Evolutionary conservation across 2,113 vertebrate genomes (phyloP).

Genomic region (Actenoides hombroni): DNA sequence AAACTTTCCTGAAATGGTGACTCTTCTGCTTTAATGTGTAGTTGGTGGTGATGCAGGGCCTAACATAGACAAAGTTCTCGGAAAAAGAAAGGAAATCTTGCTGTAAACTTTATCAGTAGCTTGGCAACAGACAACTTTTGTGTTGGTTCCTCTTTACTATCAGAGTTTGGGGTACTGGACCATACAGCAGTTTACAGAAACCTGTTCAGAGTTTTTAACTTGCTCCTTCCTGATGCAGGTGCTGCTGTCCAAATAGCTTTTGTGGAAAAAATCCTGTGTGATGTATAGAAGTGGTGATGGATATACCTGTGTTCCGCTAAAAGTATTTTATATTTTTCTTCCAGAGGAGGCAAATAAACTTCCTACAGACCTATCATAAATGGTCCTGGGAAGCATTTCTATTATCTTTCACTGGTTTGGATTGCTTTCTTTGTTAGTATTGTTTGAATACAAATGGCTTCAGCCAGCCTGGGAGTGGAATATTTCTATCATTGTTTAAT

Average conservation of each 20-base stretch:
- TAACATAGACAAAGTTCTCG: neutral
- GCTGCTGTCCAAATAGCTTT: neutral
- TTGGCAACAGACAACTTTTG: neutral
- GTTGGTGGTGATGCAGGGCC: neutral
- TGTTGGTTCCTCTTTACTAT: neutral
- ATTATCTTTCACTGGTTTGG: neutral
- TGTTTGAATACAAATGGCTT: neutral
- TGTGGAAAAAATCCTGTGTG: neutral
- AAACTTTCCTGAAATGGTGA: neutral
- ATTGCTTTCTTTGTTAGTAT: neutral
- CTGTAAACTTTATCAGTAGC: neutral
- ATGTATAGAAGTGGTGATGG: neutral
- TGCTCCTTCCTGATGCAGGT: neutral
- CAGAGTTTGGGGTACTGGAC: neutral
- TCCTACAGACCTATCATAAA: neutral
- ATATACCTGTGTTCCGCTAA: neutral
- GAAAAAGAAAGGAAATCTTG: neutral
- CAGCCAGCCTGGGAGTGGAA: neutral
- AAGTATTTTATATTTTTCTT: neutral
- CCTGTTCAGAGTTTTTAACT: neutral
- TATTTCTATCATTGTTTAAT: neutral
- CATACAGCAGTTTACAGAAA: accelerated
- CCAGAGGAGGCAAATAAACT: neutral
- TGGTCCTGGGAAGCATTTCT: neutral
- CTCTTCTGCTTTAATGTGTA: neutral